These are phyloP conservation scores for Noctuana brunneofusca DNA, from an alignment of 2,888 invertebrate genomes.

Conservation along the genomic window DNA sequence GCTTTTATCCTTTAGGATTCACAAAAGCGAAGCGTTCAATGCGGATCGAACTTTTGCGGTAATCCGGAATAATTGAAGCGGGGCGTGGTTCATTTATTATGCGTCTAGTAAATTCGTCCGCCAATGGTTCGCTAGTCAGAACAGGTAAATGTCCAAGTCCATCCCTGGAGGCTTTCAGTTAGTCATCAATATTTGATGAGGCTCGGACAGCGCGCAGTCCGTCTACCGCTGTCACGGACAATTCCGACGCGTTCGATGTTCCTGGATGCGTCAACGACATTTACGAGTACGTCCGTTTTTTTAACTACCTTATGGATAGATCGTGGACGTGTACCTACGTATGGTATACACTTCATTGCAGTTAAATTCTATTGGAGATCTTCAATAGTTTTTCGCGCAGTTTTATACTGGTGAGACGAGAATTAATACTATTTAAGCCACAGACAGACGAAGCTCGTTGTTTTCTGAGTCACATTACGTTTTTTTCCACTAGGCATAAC, in stretches of 20 bases:
- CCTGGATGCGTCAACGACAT: slow-evolving; percentile 25
- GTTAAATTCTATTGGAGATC: slow-evolving; percentile 2
- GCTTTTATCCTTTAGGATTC: slow-evolving; percentile 1
- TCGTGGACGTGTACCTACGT: not conserved
- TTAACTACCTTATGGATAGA: slow-evolving; percentile 4
- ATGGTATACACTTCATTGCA: not conserved
- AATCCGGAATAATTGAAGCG: slow-evolving; percentile 39
- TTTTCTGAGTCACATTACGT: too few relatives aligned
- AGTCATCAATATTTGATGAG: slow-evolving; percentile 76
- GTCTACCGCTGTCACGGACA: slow-evolving; percentile 25
- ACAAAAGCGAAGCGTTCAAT: slow-evolving; percentile 3
- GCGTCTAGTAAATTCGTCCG: slow-evolving; percentile 53
- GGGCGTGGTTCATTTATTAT: slow-evolving; percentile 59
- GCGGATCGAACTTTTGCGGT: slow-evolving; percentile 21
- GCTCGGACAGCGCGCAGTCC: slow-evolving; percentile 55
- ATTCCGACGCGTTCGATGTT: slow-evolving; percentile 17
- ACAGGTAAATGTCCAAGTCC: slow-evolving; percentile 37
- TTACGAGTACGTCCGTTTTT: slow-evolving; percentile 13
- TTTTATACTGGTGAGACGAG: not conserved
- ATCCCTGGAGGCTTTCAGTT: slow-evolving; percentile 61
- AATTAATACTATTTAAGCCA: slow-evolving; percentile 9
- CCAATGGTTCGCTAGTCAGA: slow-evolving; percentile 46
- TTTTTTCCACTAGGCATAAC: not conserved
- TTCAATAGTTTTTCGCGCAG: not conserved
- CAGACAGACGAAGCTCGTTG: not conserved